Evolutionary conservation across 2,797 vertebrate species (phyloP).

Genomic region (Chelonia mydas): DNA sequence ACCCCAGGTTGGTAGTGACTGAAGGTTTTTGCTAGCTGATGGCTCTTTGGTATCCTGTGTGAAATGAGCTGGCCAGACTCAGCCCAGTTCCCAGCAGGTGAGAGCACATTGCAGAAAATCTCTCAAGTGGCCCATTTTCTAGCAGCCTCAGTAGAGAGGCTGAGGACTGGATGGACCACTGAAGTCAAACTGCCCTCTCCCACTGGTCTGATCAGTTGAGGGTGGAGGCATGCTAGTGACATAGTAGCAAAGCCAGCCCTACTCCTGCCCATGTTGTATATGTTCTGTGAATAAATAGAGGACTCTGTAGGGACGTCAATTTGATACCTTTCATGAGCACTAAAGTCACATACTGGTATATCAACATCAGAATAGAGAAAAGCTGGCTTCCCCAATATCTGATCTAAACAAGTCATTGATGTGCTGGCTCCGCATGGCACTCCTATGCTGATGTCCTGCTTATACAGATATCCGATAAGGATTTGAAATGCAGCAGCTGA

Average conservation of each 20-base stretch:
- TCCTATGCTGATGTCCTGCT: background rate
- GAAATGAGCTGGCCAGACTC: background rate
- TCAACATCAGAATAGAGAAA: background rate
- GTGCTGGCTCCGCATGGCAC: background rate
- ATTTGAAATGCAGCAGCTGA: conserved; percentile 27
- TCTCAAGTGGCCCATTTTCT: background rate
- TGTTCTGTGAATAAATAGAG: background rate
- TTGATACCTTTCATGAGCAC: background rate
- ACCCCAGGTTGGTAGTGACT: background rate
- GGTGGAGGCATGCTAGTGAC: background rate
- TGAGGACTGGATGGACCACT: background rate
- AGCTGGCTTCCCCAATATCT: background rate
- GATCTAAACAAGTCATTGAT: background rate
- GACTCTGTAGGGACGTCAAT: background rate
- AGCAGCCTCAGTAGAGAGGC: background rate
- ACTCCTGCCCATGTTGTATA: background rate
- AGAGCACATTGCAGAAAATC: background rate
- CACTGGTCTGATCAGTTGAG: background rate
- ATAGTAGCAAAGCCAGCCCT: background rate
- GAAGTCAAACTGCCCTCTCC: background rate
- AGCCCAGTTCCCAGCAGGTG: background rate
- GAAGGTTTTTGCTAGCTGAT: background rate
- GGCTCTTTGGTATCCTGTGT: background rate
- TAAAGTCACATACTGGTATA: background rate
- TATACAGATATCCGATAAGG: background rate